Evolutionary conservation across 2,888 invertebrate species (phyloP), one percentile per base, ranked within the genome.

Genomic region (Choristoneura rosaceana): DNA sequence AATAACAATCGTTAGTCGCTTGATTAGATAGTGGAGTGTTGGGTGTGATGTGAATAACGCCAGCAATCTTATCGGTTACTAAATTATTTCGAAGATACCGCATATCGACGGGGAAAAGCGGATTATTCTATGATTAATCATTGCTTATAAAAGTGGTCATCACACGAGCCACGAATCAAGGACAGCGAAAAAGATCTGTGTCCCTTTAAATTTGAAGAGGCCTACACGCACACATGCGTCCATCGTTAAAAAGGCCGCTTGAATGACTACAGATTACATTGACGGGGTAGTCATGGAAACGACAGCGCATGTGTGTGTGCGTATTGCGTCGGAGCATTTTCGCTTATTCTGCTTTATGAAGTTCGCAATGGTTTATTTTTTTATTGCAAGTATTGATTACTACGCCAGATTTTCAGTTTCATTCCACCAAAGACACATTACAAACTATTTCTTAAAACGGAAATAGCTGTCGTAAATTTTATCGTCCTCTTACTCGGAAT

Each of bases 11-110:
- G 79, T 82, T 65, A 63, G 82, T 77, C 77, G 70, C 73, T 74
- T 78, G 92, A 92, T 92, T 84, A 92, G 91, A 93, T 92, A 90
- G 71, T 74, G 77, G 70, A 82, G 80, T 83, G 82, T 79, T 82
- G 79, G 81, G 80, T 80, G 81, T 82, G 79, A 81, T 79, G 79
- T 81, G 83, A 85, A 83, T 87, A 86, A 84, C 85, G 78, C 71
- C 77, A 76, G 81, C 84, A 52, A 91, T 92, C 91, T 93, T 90
- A 93, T 93, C 92, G 75, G 70, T 74, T 65, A 77, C 74, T 80
- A 77, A 86, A 84, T 82, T 83, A 82, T 81, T 87, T 84, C 77
- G 76, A 78, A 80, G 78, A 85, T 81, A 82, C 82, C 77, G 74
- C 58, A 17, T 47, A 59, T 33, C 58, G 64, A 8, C 52, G 45